These are phyloP conservation scores for Helicoverpa zea DNA, from an alignment of 1,140 invertebrate species.

Conservation along the genomic window DNA sequence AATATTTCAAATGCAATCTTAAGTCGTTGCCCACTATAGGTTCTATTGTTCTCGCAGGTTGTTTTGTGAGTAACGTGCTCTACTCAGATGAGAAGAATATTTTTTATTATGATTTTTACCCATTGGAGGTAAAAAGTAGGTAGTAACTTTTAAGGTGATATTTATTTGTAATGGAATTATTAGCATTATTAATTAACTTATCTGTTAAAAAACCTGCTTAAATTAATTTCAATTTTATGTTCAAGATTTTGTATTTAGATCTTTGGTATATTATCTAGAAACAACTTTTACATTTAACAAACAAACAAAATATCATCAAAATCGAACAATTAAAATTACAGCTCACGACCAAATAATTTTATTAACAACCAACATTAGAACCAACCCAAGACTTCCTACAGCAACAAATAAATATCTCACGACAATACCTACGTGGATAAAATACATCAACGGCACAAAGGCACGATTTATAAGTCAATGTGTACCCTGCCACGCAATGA, in stretches of 20 bases:
- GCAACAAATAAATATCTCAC: slow-evolving; percentile 7
- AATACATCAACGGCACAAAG: slow-evolving; percentile 42
- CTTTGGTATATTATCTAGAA: no score
- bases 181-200: no score
- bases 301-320: neutral
- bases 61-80: slow-evolving; percentile 52
- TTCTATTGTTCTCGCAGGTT: slow-evolving; percentile 69
- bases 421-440: slow-evolving; percentile 37
- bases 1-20: slow-evolving; percentile 82
- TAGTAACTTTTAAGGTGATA: no score
- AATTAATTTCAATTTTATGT: no score
- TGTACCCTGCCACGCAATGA: slow-evolving; percentile 16
- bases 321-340: neutral
- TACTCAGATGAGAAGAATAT: slow-evolving; percentile 43
- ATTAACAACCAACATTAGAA: slow-evolving; percentile 14
- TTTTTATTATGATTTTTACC: neutral
- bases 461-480: slow-evolving; percentile 30
- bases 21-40: slow-evolving; percentile 73
- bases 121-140: neutral
- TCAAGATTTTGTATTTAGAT: no score
- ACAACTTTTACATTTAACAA: no score
- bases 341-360: slow-evolving; percentile 33
- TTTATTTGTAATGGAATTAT: no score
- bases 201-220: no score
- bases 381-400: slow-evolving; percentile 26